Conservation (phyloP, 2,797 vertebrate species). For the Percopsis omiscomaycus region DNA sequence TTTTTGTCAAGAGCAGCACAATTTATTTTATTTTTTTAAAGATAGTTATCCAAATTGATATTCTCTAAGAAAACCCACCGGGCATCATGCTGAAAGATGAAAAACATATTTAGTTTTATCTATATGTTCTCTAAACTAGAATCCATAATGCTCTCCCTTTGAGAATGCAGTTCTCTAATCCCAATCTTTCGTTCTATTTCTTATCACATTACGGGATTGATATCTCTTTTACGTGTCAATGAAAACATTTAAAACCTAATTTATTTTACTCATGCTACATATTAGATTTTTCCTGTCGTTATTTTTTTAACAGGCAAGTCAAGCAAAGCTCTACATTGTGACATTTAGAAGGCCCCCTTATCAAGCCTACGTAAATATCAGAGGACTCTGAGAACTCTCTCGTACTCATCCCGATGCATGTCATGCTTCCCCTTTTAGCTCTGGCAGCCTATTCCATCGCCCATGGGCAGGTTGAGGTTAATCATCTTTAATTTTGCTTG, state of each 20-base stretch:
- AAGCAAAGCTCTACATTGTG: constrained; percentile 23
- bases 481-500: constrained; percentile 58
- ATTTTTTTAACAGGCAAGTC: constrained; percentile 33
- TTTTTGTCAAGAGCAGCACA: constrained; percentile 7
- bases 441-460: constrained; percentile 45
- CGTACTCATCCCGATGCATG: constrained; percentile 48
- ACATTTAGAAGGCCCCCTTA: constrained; percentile 25
- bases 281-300: constrained; percentile 35
- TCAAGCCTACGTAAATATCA: constrained; percentile 18
- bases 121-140: constrained; percentile 20
- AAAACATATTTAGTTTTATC: constrained; percentile 3
- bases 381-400: constrained; percentile 4
- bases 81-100: constrained; percentile 10
- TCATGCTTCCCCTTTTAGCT: constrained; percentile 28
- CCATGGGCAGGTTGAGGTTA: constrained; percentile 70
- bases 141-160: constrained; percentile 29
- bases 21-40: background rate
- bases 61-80: constrained; percentile 5
- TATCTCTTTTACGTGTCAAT: constrained; percentile 18
- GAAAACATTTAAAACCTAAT: constrained; percentile 6
- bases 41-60: background rate
- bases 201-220: constrained; percentile 6
- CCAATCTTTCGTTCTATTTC: background rate
- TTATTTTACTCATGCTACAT: constrained; percentile 30
- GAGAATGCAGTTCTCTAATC: constrained; percentile 24